A percentile compares a stretch with the other conserved stretches of the same genome.
Conservation (phyloP, 2,888 invertebrate genomes). For the Apodemia duryi region DNA sequence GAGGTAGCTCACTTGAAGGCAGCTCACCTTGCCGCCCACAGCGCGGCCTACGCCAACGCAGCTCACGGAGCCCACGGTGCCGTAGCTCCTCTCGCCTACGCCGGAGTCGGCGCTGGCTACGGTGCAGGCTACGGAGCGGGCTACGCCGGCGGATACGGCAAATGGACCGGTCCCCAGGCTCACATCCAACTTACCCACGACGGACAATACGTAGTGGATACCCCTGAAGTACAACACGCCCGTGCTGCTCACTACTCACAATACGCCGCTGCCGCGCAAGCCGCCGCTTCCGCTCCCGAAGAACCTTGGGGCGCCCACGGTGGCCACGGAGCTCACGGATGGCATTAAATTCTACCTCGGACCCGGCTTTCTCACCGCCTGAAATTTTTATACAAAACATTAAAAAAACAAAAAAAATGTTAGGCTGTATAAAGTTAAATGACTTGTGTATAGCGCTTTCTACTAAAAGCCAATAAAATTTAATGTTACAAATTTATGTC, state of each 20-base stretch:
- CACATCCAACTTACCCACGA: conserved; percentile 74
- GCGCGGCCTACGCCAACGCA: conserved; percentile 52
- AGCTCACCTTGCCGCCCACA: conserved; percentile 73
- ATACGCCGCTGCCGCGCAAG: conserved; percentile 66
- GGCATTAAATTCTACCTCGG: conserved; percentile 64
- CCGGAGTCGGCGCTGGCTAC: conserved; percentile 45
- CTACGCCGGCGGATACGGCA: conserved; percentile 67
- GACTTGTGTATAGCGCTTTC: conserved; percentile 59
- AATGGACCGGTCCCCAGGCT: conserved; percentile 70
- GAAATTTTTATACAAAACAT: conserved; percentile 69
- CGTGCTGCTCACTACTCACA: conserved; percentile 65
- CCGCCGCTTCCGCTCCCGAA: conserved; percentile 67
- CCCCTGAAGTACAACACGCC: conserved; percentile 72
- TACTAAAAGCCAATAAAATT: conserved; percentile 70
- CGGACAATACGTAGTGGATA: conserved; percentile 73
- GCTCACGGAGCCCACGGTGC: conserved; percentile 38
- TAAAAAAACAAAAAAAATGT: conserved; percentile 63
- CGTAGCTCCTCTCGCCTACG: conserved; percentile 41
- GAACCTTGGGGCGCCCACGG: conserved; percentile 58
- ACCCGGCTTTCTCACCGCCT: conserved; percentile 52
- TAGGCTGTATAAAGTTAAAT: conserved; percentile 69
- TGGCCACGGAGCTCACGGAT: conserved; percentile 49
- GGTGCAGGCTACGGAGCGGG: conserved; percentile 52
- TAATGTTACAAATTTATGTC: conserved; percentile 43
- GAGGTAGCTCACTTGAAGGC: conserved; percentile 80